phyloP scores from a whole-genome alignment of 2,113 vertebrate species.

The Numenius arquata region DNA sequence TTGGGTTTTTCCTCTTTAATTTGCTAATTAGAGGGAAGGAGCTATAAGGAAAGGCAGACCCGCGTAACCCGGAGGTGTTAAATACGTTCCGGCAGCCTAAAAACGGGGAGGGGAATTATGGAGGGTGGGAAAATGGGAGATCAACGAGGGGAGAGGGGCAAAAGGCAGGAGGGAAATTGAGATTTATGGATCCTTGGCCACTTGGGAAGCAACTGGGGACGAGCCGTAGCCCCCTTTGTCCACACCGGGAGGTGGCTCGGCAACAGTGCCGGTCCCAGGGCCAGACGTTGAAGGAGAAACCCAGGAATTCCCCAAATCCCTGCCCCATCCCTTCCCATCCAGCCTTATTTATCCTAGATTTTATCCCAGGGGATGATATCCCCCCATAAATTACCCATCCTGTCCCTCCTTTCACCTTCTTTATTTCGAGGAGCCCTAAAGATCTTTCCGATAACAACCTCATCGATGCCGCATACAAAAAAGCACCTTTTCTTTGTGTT shows the following conservation, averaged over 20 bases:
- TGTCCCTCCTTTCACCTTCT: background rate
- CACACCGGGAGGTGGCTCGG: too few relatives aligned
- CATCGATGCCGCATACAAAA: accelerated
- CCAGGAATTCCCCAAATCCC: background rate
- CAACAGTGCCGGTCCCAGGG: background rate
- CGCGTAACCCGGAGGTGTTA: accelerated
- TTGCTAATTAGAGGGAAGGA: background rate
- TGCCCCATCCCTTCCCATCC: background rate
- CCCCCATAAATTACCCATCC: background rate
- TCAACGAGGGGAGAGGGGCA: background rate
- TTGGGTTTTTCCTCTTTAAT: accelerated
- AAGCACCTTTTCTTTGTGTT: accelerated
- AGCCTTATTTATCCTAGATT: background rate
- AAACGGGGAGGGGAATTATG: accelerated
- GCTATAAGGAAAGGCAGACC: accelerated
- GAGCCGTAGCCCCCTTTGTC: background rate
- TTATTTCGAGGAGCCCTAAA: background rate
- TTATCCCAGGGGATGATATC: accelerated
- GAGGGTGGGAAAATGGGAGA: background rate
- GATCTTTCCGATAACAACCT: accelerated
- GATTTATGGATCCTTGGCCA: background rate
- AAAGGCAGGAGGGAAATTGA: accelerated
- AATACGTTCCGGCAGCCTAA: background rate
- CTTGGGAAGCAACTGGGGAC: accelerated
- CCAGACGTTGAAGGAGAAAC: background rate